phyloP scores from a whole-genome alignment of 2,113 vertebrate species.

The Osmerus eperlanus region DNA sequence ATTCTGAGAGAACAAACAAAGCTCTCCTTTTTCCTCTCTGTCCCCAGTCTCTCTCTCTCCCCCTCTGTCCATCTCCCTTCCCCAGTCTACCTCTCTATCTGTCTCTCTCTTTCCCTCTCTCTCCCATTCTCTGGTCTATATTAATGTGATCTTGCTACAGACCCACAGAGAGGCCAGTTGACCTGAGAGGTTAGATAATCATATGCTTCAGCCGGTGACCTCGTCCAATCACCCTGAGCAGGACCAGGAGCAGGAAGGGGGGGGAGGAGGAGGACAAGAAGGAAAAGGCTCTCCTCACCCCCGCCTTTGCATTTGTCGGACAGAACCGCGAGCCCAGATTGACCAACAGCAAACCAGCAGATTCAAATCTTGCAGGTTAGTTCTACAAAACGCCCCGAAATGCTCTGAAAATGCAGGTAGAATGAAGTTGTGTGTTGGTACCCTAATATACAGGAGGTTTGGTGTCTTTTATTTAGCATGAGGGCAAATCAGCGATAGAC shows the following conservation, averaged over 20 bases:
- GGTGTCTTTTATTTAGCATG: slow-evolving; percentile 13
- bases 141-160: not conserved
- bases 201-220: slow-evolving; percentile 59
- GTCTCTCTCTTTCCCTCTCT: not conserved
- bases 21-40: too few species aligned
- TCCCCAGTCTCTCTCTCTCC: too few species aligned
- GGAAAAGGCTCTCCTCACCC: too few species aligned
- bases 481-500: not conserved
- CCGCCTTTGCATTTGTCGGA: too few species aligned
- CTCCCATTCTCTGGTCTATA: not conserved
- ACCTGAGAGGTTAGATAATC: slow-evolving; percentile 63
- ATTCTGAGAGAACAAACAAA: not conserved
- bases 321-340: too few species aligned
- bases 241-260: not conserved
- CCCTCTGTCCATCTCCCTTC: not conserved
- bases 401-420: too few species aligned
- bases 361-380: too few species aligned
- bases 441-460: slow-evolving; percentile 14
- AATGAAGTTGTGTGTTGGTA: too few species aligned
- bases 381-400: too few species aligned
- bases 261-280: not conserved
- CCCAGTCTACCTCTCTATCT: not conserved
- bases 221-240: slow-evolving; percentile 9
- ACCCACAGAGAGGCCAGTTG: slow-evolving; percentile 1
- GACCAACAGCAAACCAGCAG: too few species aligned